Conservation (phyloP, 2,888 invertebrate species). For the Morinoia aosen region DNA sequence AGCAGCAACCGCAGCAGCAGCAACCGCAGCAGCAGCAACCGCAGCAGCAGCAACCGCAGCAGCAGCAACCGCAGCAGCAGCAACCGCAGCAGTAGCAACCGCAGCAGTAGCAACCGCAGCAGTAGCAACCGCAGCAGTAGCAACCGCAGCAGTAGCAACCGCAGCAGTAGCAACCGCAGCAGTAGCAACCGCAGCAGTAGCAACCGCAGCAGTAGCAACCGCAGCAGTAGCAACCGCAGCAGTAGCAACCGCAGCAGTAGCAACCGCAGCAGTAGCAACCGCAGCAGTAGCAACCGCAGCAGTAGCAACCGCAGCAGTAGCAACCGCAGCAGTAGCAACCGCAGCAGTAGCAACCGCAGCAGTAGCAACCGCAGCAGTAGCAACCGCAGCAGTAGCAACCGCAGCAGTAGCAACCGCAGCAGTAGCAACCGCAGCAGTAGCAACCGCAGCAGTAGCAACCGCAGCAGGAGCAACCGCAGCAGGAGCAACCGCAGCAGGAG, state of each 20-base stretch:
- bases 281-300: neutral
- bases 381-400: no score
- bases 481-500: neutral
- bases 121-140: neutral
- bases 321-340: neutral
- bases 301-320: neutral
- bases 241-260: no score
- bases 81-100: no score
- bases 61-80: no score
- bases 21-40: neutral
- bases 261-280: neutral
- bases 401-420: no score
- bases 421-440: neutral
- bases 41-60: no score
- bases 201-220: neutral
- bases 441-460: neutral
- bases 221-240: no score
- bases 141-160: neutral
- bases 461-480: neutral
- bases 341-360: neutral
- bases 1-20: neutral
- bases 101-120: neutral
- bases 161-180: neutral
- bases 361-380: neutral
- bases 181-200: neutral